These are phyloP conservation scores for Diplosoma virens DNA, from an alignment of 23 tunicate species.

Conservation along the genomic window DNA sequence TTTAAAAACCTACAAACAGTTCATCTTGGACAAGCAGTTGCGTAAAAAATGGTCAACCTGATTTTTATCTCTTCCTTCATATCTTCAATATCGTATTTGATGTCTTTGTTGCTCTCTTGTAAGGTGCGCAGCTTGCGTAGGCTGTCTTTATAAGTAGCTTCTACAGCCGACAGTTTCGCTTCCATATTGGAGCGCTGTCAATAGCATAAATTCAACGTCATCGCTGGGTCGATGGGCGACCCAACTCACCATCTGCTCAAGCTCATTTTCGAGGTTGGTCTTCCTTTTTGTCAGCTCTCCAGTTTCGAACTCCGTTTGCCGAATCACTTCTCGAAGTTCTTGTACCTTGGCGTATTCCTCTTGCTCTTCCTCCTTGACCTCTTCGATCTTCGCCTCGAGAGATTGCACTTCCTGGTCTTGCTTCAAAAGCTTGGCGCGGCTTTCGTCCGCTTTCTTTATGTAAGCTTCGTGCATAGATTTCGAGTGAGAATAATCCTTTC, in stretches of 20 bases:
- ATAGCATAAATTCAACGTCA: too few species aligned
- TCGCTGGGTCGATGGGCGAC: not conserved
- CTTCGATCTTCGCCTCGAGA: conserved; percentile 66
- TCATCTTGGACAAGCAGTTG: too few species aligned
- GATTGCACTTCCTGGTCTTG: conserved; percentile 57
- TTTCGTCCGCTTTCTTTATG: conserved; percentile 76
- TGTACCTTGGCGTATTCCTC: conserved; percentile 58
- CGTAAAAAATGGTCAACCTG: conserved; percentile 28
- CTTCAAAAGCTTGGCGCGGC: conserved; percentile 35
- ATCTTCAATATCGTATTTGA: conserved; percentile 84
- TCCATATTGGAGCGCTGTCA: conserved; percentile 26
- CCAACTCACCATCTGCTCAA: conserved; percentile 58
- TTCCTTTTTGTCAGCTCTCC: conserved; percentile 72
- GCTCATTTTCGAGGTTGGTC: conserved; percentile 40
- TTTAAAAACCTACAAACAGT: too few species aligned
- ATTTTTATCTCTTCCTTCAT: conserved; percentile 82
- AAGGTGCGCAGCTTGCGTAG: conserved; percentile 43
- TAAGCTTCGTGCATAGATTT: conserved; percentile 74
- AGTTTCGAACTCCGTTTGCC: conserved; percentile 74
- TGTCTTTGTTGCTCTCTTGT: conserved; percentile 76
- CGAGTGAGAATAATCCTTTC: conserved; percentile 74
- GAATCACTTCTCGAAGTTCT: conserved; percentile 47
- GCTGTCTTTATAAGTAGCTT: conserved; percentile 48
- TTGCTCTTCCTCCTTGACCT: conserved; percentile 70
- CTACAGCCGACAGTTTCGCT: conserved; percentile 38